Evolutionary conservation across 2,113 vertebrate species (phyloP).

Genomic region (Oriolus oriolus): DNA sequence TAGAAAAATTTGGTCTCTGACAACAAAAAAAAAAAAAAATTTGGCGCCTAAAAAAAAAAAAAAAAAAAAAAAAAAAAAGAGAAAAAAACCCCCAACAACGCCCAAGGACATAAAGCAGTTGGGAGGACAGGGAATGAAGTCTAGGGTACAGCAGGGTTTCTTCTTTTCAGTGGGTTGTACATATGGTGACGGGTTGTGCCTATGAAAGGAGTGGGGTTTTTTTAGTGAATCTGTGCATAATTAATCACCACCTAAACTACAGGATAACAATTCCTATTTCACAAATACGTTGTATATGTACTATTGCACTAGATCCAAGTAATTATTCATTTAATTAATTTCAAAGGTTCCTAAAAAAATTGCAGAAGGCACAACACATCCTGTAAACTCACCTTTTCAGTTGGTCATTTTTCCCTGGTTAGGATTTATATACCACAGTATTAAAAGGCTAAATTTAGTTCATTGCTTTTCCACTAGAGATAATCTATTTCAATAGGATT

Average conservation of each 20-base stretch:
- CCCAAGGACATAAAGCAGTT: not conserved
- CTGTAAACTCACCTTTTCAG: not conserved
- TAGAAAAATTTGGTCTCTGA: not conserved
- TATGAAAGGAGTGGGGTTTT: accelerated
- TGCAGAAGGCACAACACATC: not conserved
- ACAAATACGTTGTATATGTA: not conserved
- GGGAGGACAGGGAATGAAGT: not conserved
- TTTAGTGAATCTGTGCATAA: not conserved
- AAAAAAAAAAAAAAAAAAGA: too few species aligned
- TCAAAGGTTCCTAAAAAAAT: not conserved
- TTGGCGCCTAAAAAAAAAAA: too few species aligned
- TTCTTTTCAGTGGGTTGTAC: not conserved
- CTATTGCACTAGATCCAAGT: not conserved
- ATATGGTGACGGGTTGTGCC: not conserved
- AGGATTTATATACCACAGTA: not conserved
- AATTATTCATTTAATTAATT: not conserved
- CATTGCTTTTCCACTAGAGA: not conserved
- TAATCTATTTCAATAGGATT: not conserved
- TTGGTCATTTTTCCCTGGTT: not conserved
- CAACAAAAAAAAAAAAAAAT: not conserved
- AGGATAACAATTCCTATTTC: not conserved
- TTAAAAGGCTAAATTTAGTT: not conserved
- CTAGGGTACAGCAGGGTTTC: not conserved
- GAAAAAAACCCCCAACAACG: not conserved
- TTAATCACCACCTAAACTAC: not conserved